Evolutionary conservation across 2,113 vertebrate species (phyloP).

Genomic region (Cephalopholis sonnerati): DNA sequence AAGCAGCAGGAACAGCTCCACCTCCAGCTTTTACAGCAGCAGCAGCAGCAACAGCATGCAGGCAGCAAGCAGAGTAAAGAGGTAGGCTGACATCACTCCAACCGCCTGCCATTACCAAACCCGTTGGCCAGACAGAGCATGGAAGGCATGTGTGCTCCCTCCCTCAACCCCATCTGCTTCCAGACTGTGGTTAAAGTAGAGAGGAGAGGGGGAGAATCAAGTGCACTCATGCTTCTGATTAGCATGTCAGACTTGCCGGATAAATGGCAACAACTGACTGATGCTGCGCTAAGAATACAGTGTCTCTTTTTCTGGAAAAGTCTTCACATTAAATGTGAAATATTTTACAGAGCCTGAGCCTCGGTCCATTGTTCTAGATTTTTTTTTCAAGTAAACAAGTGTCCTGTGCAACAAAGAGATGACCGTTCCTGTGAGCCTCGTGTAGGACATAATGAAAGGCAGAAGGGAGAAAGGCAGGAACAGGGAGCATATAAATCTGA

Average conservation of each 20-base stretch:
- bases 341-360: constrained; percentile 28
- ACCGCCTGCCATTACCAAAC: constrained; percentile 60
- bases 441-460: constrained; percentile 70
- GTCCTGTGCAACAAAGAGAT: constrained; percentile 55
- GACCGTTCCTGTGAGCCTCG: constrained; percentile 46
- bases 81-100: constrained; percentile 88
- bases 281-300: constrained; percentile 46
- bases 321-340: constrained; percentile 36
- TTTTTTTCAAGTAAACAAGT: constrained; percentile 62
- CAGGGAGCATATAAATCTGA: constrained; percentile 93
- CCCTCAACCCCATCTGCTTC: constrained; percentile 69
- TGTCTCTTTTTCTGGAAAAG: constrained; percentile 15
- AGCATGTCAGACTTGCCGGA: constrained; percentile 72
- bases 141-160: constrained; percentile 65
- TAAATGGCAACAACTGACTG: constrained; percentile 70
- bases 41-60: constrained; percentile 92
- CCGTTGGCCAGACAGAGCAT: constrained; percentile 67
- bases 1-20: constrained; percentile 99
- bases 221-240: constrained; percentile 80
- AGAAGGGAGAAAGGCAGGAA: constrained; percentile 81
- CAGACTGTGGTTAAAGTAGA: constrained; percentile 69
- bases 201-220: constrained; percentile 55
- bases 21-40: constrained; percentile 97
- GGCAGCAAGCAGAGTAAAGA: constrained; percentile 99
- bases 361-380: constrained; percentile 4